These are phyloP conservation scores for Trichacis sp. DNA, from an alignment of 2,888 invertebrate genomes.

Conservation along the genomic window DNA sequence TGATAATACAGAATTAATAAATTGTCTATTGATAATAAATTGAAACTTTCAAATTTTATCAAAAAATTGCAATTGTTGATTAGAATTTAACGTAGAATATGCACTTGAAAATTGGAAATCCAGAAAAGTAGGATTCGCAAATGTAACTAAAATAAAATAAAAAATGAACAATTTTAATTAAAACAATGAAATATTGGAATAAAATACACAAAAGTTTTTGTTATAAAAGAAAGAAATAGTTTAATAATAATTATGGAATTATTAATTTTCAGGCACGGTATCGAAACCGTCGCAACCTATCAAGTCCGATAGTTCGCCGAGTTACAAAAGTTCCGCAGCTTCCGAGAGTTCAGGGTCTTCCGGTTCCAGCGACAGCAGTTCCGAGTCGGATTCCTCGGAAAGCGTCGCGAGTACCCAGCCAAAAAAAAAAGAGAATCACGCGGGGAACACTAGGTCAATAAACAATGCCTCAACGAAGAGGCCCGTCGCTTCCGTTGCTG, in stretches of 20 bases:
- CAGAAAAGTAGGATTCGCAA: no score
- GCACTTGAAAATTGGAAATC: no score
- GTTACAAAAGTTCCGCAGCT: slow-evolving; percentile 74
- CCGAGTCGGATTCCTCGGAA: slow-evolving; percentile 79
- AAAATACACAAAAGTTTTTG: slow-evolving; percentile 23
- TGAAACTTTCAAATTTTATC: no score
- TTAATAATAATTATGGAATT: slow-evolving; percentile 7
- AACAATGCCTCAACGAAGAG: slow-evolving; percentile 51
- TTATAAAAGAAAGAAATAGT: no score
- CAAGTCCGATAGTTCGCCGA: slow-evolving; percentile 76
- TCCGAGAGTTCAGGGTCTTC: slow-evolving; percentile 79
- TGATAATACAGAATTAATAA: no score
- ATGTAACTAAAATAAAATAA: no score
- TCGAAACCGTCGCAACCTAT: slow-evolving; percentile 57
- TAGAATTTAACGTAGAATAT: no score
- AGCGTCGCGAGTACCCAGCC: slow-evolving; percentile 70
- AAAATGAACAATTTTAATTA: no score
- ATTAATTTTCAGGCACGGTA: slow-evolving; percentile 48
- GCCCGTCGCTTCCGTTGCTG: slow-evolving; percentile 58
- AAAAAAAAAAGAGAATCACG: slow-evolving; percentile 61
- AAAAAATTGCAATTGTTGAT: no score
- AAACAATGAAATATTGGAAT: no score
- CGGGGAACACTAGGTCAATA: slow-evolving; percentile 46
- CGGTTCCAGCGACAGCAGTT: slow-evolving; percentile 72
- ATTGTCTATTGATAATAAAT: no score